These are phyloP conservation scores for Myrmecophaga tridactyla DNA, from an alignment of 2,113 vertebrate genomes.

Conservation along the genomic window DNA sequence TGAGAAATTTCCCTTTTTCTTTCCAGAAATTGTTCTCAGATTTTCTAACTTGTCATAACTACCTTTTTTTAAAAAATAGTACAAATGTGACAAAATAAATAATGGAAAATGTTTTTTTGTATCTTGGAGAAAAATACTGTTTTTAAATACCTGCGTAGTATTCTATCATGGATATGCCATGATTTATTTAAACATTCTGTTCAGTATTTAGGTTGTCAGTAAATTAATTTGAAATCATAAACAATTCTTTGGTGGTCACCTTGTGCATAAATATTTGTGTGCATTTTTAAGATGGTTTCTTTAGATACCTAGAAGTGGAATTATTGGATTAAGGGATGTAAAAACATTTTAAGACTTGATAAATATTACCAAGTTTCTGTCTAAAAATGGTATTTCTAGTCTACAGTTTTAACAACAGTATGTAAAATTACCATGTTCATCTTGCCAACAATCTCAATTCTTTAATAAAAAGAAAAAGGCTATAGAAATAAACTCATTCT, in stretches of 20 bases:
- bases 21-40: background rate
- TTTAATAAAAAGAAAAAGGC: background rate
- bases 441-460: background rate
- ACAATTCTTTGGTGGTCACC: background rate
- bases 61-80: background rate
- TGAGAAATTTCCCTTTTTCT: background rate
- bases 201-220: background rate
- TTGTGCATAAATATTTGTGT: background rate
- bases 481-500: background rate
- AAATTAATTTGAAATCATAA: background rate
- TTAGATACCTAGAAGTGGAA: background rate
- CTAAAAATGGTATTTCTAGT: background rate
- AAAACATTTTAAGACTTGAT: conserved; percentile 24
- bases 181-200: background rate
- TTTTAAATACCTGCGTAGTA: background rate
- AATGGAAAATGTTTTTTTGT: background rate
- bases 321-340: background rate
- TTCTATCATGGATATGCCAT: background rate
- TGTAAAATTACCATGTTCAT: background rate
- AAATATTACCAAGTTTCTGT: background rate
- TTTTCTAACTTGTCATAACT: background rate
- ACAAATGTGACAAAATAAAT: no score
- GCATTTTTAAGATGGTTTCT: background rate
- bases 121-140: background rate
- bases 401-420: background rate